Evolutionary conservation across 1,140 invertebrate genomes (phyloP), one percentile per base, ranked within the genome.

Genomic region (Cotesia vestalis): DNA sequence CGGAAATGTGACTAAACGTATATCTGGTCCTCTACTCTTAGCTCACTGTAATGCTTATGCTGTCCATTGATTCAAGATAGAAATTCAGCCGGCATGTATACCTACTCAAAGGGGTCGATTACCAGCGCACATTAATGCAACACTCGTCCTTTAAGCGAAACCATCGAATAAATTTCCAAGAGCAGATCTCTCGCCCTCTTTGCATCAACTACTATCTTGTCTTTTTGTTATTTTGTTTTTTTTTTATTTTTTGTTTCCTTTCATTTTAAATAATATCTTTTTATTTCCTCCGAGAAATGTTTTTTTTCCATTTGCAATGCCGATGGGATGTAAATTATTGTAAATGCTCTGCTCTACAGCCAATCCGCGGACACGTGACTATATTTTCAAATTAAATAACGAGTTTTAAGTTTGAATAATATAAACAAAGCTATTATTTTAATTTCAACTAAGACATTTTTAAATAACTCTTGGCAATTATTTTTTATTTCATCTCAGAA

Each of bases 261-360:
- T 57, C 53, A 17, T 57, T 20, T 20, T 6, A 57, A 57, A 57
- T 3, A 57, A 20, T 57, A 57, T 57, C n/a, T 57, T 57, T 57
- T 61, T 35, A 35, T 61, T 27, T 34, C 4, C 27, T 27, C 27
- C 27, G 27, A 27, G 27, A 2, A 27, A 27, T 27, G 27, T 27
- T 27, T 27, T 27, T 66, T 66, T 66, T 51, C 52, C 40, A 66
- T 66, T 66, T 66, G 64, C 64, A 66, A 66, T 66, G 64, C 46
- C 64, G 40, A 66, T 66, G 46, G 64, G 46, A 51, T 66, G 64
- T 66, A 66, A 66, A 66, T 66, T 66, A 66, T 66, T 66, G 40
- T 34, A 52, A 66, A 66, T 52, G 46, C 64, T 46, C 40, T 46
- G 11, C 40, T 46, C 40, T 57, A 6, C n/a, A 14, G 14, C 53